Conservation (phyloP, 2,113 vertebrate species). For the Mustelus asterias region DNA sequence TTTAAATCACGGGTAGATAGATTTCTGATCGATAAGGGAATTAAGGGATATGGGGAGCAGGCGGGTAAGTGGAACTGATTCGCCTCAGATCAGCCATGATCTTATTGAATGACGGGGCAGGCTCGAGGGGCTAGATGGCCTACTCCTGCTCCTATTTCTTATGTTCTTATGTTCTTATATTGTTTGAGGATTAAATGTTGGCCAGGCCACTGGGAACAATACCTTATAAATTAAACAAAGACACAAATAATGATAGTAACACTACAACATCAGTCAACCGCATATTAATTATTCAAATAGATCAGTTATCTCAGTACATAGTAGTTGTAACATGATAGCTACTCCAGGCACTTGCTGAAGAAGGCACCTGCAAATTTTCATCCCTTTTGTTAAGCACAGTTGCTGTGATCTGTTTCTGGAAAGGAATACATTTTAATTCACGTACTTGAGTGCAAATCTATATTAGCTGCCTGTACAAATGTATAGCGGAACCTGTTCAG, state of each 20-base stretch:
- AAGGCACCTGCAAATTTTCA: neutral
- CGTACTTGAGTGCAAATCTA: neutral
- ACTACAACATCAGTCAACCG: neutral
- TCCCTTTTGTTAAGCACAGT: neutral
- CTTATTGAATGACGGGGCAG: no score
- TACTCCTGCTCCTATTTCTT: no score
- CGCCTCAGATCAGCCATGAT: no score
- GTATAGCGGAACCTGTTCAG: neutral
- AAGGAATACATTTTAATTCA: neutral
- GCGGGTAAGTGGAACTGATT: no score
- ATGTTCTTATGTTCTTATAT: no score
- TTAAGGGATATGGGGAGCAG: no score
- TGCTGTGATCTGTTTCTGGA: neutral
- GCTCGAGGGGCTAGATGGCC: no score
- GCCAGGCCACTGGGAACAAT: neutral
- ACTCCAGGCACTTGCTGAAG: neutral
- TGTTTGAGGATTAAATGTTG: neutral
- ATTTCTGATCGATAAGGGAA: no score
- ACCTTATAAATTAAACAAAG: neutral
- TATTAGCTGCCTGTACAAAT: neutral
- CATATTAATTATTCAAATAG: neutral
- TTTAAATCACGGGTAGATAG: no score
- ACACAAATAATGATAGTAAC: neutral
- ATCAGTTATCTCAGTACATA: neutral
- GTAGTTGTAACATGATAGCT: neutral